Evolutionary conservation across 2,888 invertebrate genomes (phyloP).

Genomic region (Microplitis deprimator): DNA sequence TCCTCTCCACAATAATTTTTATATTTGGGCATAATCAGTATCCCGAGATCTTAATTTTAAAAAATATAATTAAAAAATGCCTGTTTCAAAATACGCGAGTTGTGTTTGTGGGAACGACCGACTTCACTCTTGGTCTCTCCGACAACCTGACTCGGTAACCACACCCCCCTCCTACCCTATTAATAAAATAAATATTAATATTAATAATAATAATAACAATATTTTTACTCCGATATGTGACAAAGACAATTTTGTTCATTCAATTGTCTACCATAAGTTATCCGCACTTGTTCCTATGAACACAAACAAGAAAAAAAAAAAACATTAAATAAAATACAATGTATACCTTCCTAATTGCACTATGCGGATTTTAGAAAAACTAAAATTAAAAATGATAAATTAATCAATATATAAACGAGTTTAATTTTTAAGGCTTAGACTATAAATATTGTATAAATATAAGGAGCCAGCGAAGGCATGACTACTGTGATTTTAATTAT

Average conservation of each 20-base stretch:
- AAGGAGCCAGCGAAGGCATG: slow-evolving; percentile 71
- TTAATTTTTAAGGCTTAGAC: slow-evolving; percentile 67
- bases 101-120: slow-evolving; percentile 70
- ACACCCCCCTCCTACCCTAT: slow-evolving; percentile 49
- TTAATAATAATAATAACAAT: slow-evolving; percentile 33
- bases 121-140: slow-evolving; percentile 71
- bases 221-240: slow-evolving; percentile 42
- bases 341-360: slow-evolving; percentile 24
- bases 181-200: slow-evolving; percentile 29
- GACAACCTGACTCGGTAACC: slow-evolving; percentile 66
- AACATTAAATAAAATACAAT: slow-evolving; percentile 6
- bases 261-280: slow-evolving; percentile 8
- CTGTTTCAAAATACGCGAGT: slow-evolving; percentile 54
- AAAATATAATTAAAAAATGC: slow-evolving; percentile 20
- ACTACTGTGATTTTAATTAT: slow-evolving; percentile 72
- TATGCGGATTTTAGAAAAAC: slow-evolving; percentile 10
- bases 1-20: slow-evolving; percentile 51
- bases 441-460: slow-evolving; percentile 68
- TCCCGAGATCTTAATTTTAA: background rate
- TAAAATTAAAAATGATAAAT: slow-evolving; percentile 49
- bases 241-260: background rate
- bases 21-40: slow-evolving; percentile 3
- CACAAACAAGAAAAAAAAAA: slow-evolving; percentile 15
- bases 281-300: slow-evolving; percentile 15
- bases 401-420: slow-evolving; percentile 62